Evolutionary conservation across 2,888 invertebrate species (phyloP), one percentile per base, ranked within the genome.

Genomic region (Tribolium freemani): DNA sequence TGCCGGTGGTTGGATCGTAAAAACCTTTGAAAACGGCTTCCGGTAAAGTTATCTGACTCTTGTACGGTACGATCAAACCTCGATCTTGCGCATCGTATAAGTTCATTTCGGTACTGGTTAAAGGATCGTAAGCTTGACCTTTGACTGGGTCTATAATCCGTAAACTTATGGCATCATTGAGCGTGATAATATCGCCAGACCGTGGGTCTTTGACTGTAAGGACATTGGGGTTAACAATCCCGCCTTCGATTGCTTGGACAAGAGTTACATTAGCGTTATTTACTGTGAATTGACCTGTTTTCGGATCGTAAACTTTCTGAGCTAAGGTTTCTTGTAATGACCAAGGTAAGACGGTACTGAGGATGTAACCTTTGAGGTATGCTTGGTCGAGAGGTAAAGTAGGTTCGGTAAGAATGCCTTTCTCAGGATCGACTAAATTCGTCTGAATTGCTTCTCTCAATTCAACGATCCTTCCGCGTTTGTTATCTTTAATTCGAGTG

Each of bases 11-110:
- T 0, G 94, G 93, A 88, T 97, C 95, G 82, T 96, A 96, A 75
- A 94, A 91, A n/a, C 96, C 96, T 86, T 94, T 93, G 81, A 94
- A 94, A n/a, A 97, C 93, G 1, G 96, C 96, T 87, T 96, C 96
- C 0, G 95, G 94, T 26, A 96, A 88, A 72, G 94, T 94, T 75
- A 95, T 91, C 84, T 93, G 94, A 63, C 93, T 91, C 84, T 95
- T 94, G 46, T 94, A 93, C 5, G 95, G 94, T 4, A 96, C 90
- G 60, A 96, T 91, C 30, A 96, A 87, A 21, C 96, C 95, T 64
- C 93, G 91, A 79, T 95, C 94, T 30, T 95, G 90, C 1, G 97
- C 97, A 83, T 96, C 96, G 45, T 91, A 92, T 5, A 97, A 88
- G 30, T 93, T 92, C 72, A 96, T 89, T 84, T 93, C 91, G 44